Conservation (phyloP, 2,888 invertebrate species). For the Ormia ochracea region DNA sequence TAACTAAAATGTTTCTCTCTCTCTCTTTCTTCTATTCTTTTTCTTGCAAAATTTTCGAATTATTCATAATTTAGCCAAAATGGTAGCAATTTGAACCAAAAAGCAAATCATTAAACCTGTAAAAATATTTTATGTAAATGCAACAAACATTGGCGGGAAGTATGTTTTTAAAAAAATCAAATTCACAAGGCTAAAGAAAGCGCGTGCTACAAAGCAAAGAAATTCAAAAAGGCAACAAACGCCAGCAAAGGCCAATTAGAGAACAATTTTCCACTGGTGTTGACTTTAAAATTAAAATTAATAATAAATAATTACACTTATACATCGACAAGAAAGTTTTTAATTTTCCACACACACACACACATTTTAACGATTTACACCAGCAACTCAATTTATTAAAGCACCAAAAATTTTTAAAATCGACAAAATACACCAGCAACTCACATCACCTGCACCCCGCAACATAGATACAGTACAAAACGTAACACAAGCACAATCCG, state of each 20-base stretch:
- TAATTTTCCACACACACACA: background rate
- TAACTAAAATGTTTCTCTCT: constrained; percentile 40
- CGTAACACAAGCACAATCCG: constrained; percentile 20
- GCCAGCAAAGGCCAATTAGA: background rate
- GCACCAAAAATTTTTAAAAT: constrained; percentile 63
- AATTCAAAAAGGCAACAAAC: constrained; percentile 29
- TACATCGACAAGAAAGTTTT: constrained; percentile 12
- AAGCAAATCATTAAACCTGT: constrained; percentile 21
- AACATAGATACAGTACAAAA: constrained; percentile 42
- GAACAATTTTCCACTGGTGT: background rate
- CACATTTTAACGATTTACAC: background rate
- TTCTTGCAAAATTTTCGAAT: constrained; percentile 27
- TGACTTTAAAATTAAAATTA: background rate
- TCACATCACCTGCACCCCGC: constrained; percentile 57
- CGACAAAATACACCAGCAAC: constrained; percentile 63
- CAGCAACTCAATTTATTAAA: background rate
- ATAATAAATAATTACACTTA: background rate
- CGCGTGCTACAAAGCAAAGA: background rate
- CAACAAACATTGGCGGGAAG: background rate
- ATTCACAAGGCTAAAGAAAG: background rate
- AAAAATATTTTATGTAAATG: constrained; percentile 1
- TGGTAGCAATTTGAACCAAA: background rate
- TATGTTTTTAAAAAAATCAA: background rate
- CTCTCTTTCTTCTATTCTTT: constrained; percentile 37
- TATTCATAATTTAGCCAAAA: constrained; percentile 45